These are phyloP conservation scores for Xiphophorus couchianus DNA, from an alignment of 2,113 vertebrate genomes.

Conservation along the genomic window DNA sequence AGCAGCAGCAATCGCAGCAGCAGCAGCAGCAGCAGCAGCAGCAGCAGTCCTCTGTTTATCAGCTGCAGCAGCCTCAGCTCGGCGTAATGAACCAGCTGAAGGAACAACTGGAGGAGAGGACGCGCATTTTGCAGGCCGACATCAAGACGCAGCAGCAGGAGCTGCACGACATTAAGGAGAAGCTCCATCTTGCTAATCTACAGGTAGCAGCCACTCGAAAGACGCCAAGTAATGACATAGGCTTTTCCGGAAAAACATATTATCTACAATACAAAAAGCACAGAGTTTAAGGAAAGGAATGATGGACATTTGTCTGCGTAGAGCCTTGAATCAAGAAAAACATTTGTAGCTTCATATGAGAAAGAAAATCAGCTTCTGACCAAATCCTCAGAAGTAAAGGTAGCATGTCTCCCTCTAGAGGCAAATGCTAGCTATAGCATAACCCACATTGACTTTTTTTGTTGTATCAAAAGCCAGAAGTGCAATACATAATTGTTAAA, in stretches of 20 bases:
- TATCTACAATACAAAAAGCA: too few relatives aligned
- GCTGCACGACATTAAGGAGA: slow-evolving; percentile 87
- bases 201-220: slow-evolving; percentile 76
- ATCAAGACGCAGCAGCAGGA: slow-evolving; percentile 87
- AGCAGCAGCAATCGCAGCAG: neutral
- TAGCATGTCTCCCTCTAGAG: slow-evolving; percentile 64
- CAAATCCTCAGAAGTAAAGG: slow-evolving; percentile 9
- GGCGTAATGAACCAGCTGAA: slow-evolving; percentile 89
- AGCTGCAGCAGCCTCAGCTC: slow-evolving; percentile 78
- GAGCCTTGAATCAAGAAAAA: neutral
- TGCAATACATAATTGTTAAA: too few relatives aligned
- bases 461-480: too few relatives aligned
- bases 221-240: too few relatives aligned
- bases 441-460: neutral
- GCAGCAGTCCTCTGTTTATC: slow-evolving; percentile 45
- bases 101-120: slow-evolving; percentile 88
- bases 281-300: too few relatives aligned
- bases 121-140: slow-evolving; percentile 85
- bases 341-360: neutral
- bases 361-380: slow-evolving; percentile 1
- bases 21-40: neutral
- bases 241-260: too few relatives aligned
- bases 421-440: slow-evolving; percentile 11
- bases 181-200: slow-evolving; percentile 84
- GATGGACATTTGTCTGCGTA: neutral